Percentiles rank a stretch among this genome's conserved stretches.
Evolutionary conservation across 2,888 invertebrate species (phyloP).

Genomic region (Ametastegia equiseti): DNA sequence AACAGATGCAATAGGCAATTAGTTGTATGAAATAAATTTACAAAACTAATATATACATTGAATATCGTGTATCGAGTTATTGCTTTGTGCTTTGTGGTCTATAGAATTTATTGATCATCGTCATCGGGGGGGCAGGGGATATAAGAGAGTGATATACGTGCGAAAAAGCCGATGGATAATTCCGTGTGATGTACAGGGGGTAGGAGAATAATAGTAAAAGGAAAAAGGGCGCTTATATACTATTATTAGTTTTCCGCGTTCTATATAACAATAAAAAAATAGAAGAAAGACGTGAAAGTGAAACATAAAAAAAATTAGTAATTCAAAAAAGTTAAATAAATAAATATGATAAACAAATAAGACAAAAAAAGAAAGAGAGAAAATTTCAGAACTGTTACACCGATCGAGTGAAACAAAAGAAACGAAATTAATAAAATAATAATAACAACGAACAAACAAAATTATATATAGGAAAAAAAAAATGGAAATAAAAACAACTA

Average conservation of each 20-base stretch:
- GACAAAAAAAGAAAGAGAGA: not conserved
- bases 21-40: too few species aligned
- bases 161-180: not conserved
- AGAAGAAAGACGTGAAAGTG: slow-evolving; percentile 34
- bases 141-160: not conserved
- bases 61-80: too few species aligned
- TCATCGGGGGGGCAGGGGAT: too few species aligned
- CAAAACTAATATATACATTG: too few species aligned
- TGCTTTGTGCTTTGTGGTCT: not conserved
- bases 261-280: slow-evolving; percentile 20
- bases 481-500: not conserved
- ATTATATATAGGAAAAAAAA: too few species aligned
- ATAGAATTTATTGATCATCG: slow-evolving; percentile 19
- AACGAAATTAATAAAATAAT: too few species aligned
- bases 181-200: not conserved
- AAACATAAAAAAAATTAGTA: not conserved
- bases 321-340: too few species aligned
- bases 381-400: not conserved
- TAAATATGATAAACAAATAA: too few species aligned
- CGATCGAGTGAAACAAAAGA: not conserved
- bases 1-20: too few species aligned
- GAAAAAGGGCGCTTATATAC: slow-evolving; percentile 25
- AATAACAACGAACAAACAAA: too few species aligned
- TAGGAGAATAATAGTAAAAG: too few species aligned
- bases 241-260: not conserved